phyloP scores from a whole-genome alignment of 2,113 vertebrate species.

The Hemicordylus capensis region DNA sequence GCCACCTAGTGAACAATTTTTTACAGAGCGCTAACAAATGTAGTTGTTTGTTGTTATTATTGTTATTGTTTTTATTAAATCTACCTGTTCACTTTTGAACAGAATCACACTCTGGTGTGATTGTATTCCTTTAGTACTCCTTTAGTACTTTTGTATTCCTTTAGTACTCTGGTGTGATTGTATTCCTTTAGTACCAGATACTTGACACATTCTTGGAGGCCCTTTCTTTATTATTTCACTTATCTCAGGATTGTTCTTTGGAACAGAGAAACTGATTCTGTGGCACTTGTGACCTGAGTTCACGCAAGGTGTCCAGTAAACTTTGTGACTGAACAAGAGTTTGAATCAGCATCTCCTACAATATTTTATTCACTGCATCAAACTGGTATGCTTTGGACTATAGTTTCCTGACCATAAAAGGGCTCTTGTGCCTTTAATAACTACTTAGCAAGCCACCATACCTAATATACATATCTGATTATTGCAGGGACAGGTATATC shows the following conservation, averaged over 20 bases:
- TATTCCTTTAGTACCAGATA: background rate
- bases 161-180: background rate
- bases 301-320: background rate
- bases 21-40: too few relatives aligned
- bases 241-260: background rate
- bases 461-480: background rate
- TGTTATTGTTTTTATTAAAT: too few relatives aligned
- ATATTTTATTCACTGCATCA: background rate
- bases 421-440: background rate
- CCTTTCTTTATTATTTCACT: background rate
- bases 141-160: too few relatives aligned
- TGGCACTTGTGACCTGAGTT: background rate
- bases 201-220: background rate
- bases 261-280: background rate
- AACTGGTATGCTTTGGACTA: background rate
- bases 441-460: background rate
- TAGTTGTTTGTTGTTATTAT: too few relatives aligned
- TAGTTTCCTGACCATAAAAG: background rate
- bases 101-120: too few relatives aligned
- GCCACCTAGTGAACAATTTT: too few relatives aligned
- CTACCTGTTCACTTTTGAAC: too few relatives aligned
- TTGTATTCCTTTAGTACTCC: too few relatives aligned
- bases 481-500: too few relatives aligned
- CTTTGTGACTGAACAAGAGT: background rate
- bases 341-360: background rate